phyloP scores from a whole-genome alignment of 2,113 vertebrate species.

The Cairina moschata region DNA sequence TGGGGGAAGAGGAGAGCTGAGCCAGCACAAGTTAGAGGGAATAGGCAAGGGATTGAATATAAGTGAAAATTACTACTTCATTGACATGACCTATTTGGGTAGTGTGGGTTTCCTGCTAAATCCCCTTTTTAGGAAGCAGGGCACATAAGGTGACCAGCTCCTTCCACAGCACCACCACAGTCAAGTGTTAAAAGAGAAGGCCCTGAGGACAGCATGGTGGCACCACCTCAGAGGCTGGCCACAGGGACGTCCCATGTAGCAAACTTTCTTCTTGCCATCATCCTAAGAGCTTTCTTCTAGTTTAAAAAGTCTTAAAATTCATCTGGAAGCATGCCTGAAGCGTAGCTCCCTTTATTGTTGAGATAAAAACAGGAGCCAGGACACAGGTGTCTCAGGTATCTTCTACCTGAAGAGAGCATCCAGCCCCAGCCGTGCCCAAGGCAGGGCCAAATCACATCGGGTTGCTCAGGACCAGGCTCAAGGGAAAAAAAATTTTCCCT shows the following conservation, averaged over 20 bases:
- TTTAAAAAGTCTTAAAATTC: not conserved
- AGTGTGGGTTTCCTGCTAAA: not conserved
- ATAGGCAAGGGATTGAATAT: not conserved
- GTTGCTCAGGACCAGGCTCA: too few species aligned
- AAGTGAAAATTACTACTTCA: not conserved
- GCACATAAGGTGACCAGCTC: not conserved
- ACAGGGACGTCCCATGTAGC: not conserved
- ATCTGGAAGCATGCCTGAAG: accelerated
- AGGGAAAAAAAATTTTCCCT: too few species aligned
- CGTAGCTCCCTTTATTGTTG: not conserved
- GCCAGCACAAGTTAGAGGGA: not conserved
- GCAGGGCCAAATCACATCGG: too few species aligned
- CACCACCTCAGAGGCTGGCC: not conserved
- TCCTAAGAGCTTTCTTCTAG: not conserved
- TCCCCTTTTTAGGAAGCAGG: not conserved
- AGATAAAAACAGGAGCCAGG: not conserved
- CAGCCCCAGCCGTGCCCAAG: too few species aligned
- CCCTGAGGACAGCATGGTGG: not conserved
- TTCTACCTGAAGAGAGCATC: too few species aligned
- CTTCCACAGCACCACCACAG: not conserved
- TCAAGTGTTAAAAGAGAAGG: not conserved
- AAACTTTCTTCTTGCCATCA: not conserved
- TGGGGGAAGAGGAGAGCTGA: not conserved
- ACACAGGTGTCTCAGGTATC: too few species aligned
- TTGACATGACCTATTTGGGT: not conserved